A percentile compares a stretch with the other conserved stretches of the same genome.
Conservation (phyloP, 2,797 vertebrate species). For the Lithobates sylvaticus region DNA sequence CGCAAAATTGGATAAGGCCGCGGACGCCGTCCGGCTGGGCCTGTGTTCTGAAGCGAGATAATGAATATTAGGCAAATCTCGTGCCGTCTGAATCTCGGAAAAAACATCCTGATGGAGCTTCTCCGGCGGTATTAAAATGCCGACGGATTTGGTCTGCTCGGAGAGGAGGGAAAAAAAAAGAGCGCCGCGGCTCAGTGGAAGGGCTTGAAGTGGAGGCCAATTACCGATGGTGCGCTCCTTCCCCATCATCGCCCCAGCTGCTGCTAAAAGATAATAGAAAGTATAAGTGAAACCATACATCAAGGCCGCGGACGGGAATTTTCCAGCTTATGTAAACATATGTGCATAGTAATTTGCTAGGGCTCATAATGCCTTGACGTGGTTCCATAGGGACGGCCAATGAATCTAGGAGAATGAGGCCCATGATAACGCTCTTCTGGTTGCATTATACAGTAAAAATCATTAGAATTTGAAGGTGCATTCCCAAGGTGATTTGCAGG, state of each 20-base stretch:
- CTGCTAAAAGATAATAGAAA: conserved; percentile 49
- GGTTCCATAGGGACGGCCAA: conserved; percentile 10
- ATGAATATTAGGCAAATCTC: conserved; percentile 34
- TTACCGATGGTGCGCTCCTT: neutral
- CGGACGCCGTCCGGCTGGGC: neutral
- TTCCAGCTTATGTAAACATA: conserved; percentile 45
- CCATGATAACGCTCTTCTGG: no score
- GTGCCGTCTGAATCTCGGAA: conserved; percentile 7
- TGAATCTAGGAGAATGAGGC: neutral
- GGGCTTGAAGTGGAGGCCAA: conserved; percentile 31
- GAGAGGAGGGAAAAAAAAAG: neutral
- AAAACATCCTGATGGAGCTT: conserved; percentile 18
- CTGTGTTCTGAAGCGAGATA: conserved; percentile 37
- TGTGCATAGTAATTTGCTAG: conserved; percentile 46
- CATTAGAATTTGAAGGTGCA: no score
- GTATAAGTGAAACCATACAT: conserved; percentile 23
- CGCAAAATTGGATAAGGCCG: neutral
- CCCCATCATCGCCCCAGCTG: conserved; percentile 37
- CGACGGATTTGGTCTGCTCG: conserved; percentile 1
- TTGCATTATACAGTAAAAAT: no score
- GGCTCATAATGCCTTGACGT: conserved; percentile 22
- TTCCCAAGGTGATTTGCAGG: no score
- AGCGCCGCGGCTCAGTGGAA: neutral
- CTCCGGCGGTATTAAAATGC: neutral
- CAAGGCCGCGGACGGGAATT: conserved; percentile 33